Conservation (phyloP, 1,140 invertebrate species). For the Trachelipus rathkii region DNA sequence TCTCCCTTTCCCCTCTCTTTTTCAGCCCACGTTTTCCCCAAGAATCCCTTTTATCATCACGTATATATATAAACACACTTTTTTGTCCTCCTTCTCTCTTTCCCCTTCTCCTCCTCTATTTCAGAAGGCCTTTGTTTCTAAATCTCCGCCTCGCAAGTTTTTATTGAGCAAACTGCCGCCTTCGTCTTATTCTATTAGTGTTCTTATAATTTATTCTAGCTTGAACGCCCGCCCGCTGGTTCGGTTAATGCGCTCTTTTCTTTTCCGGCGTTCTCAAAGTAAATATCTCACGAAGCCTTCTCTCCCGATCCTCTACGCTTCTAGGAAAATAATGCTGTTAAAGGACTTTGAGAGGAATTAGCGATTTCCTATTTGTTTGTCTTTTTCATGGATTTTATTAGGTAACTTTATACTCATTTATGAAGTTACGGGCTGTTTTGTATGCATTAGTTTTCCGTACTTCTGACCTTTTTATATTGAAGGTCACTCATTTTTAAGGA, state of each 20-base stretch:
- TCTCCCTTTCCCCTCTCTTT: no score
- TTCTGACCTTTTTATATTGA: slow-evolving; percentile 13
- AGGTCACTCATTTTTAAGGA: background rate
- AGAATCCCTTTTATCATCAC: no score
- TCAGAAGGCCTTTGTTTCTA: background rate
- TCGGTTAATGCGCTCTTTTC: background rate
- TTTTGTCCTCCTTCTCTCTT: background rate
- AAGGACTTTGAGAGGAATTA: slow-evolving; percentile 1
- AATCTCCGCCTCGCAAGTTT: background rate
- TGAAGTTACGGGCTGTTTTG: background rate
- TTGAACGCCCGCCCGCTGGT: no score
- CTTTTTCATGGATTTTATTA: slow-evolving; percentile 12
- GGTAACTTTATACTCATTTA: no score
- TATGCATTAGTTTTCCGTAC: slow-evolving; percentile 2
- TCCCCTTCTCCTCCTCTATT: background rate
- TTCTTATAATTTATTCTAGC: no score
- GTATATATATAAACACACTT: no score
- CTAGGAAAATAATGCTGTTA: slow-evolving; percentile 7
- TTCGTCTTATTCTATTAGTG: no score
- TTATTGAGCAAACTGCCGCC: background rate
- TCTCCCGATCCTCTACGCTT: background rate
- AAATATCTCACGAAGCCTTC: background rate
- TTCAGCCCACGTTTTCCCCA: no score
- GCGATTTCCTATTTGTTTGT: slow-evolving; percentile 8
- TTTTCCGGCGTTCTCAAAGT: no score